Base-by-base conservation (phyloP, 1,140 invertebrate species). In the Teleopsis dalmanni region DNA sequence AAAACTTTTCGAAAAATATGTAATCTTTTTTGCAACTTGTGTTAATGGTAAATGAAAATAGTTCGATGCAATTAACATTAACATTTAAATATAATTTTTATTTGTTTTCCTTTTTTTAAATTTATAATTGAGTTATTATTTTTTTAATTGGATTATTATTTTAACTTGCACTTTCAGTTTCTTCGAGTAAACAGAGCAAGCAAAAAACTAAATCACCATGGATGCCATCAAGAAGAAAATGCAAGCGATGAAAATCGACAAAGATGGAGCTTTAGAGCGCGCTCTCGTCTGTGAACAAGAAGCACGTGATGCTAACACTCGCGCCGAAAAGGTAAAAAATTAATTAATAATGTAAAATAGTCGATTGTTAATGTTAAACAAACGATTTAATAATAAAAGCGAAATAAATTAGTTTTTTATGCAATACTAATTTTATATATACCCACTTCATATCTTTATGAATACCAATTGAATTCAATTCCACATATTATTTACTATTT, bases 201-300 rank as follows among this genome's bases (percentile, higher is more conserved):
- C 54, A 60, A 62, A 72, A 65, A 72, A 74, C 73, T 57, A 72
- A 60, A 59, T 70, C 76, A 79, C 76, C 75, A 97, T 98, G 94
- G 94, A 98, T 82, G 91, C 92, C 77, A 98, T 98, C 83, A 98
- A 98, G 87, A 98, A 98, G 88, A 98, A 98, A 81, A 98, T 98
- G 95, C 90, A 95, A 81, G 90, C 90, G 77, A 97, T 98, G 93
- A 98, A 97, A 87, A 81, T 95, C 79, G 94, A 97, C 82, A 98
- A 96, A 83, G 95, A 98, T 76, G 95, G 94, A 75, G 94, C 93
- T 65, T 83, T 94, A 78, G 95, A 97, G 73, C 85, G 90, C 68
- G 90, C 93, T 58, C 86, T 81, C 77, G 84, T 81, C 63, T 86
- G 91, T 65, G 95, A 98, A 73, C 89, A 95, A 73, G 88, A 94